Conservation (phyloP, 2,888 invertebrate genomes). For the Julus scanicus region DNA sequence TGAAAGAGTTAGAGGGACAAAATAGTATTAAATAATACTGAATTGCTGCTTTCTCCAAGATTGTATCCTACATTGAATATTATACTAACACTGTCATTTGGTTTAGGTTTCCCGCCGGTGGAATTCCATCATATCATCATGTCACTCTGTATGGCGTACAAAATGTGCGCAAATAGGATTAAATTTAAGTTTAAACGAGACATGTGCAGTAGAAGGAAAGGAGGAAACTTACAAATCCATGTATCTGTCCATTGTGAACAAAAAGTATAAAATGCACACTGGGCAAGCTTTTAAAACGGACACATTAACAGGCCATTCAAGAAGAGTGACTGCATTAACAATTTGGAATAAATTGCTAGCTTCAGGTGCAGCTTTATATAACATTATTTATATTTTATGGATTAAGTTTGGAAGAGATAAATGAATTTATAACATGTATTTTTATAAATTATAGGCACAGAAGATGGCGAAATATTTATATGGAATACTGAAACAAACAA, state of each 20-base stretch:
- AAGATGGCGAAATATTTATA: background rate
- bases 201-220: background rate
- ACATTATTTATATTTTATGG: background rate
- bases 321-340: slow-evolving; percentile 44
- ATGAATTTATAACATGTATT: background rate
- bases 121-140: slow-evolving; percentile 6
- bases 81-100: background rate
- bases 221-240: slow-evolving; percentile 24
- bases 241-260: background rate
- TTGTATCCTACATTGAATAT: no score
- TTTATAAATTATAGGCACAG: background rate
- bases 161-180: slow-evolving; percentile 1
- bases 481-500: slow-evolving; percentile 1
- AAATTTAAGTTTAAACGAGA: background rate
- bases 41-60: no score
- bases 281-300: background rate
- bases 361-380: background rate
- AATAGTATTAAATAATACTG: no score
- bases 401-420: background rate
- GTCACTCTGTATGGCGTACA: background rate
- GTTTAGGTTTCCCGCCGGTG: slow-evolving; percentile 44
- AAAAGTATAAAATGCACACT: background rate
- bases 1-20: no score
- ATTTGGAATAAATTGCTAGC: background rate
- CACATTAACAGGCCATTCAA: background rate